These are phyloP conservation scores for human (Homo sapiens) DNA, from an alignment of 2,113 vertebrate genomes.

Conservation along the genomic window GRCh38 chr20:4720001-4720500, in stretches of 20 bases:
- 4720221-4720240: constrained; percentile 26
- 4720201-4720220: neutral
- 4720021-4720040: neutral
- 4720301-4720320: neutral
- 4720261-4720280: constrained; percentile 56
- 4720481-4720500: neutral
- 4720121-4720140: neutral
- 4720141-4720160: neutral
- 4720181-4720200: neutral
- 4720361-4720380: neutral
- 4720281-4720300: constrained; percentile 43
- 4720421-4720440: accelerated
- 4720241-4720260: constrained; percentile 43
- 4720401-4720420: neutral
- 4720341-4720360: neutral
- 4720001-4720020: neutral
- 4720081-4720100: accelerated
- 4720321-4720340: neutral
- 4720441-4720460: neutral
- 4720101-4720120: neutral
- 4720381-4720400: neutral
- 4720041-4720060: neutral
- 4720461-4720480: constrained; percentile 29
- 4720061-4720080: neutral
- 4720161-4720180: neutral